Conservation (phyloP, 2,113 vertebrate species). For the Platichthys flesus region DNA sequence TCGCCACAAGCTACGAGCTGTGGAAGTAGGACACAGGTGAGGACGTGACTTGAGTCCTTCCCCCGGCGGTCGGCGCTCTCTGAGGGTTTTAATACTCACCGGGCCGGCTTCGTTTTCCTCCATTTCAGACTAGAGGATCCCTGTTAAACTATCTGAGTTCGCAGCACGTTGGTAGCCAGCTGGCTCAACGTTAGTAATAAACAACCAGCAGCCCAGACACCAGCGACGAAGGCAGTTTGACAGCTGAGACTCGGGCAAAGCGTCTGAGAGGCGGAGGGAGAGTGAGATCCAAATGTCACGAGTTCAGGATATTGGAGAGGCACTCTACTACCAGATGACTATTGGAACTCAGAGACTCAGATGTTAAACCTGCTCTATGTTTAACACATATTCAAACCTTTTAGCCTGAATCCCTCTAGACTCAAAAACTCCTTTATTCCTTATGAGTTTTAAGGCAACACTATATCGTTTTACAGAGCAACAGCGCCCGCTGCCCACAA, state of each 20-base stretch:
- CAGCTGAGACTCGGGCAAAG: slow-evolving; percentile 40
- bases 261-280: slow-evolving; percentile 8
- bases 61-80: not conserved
- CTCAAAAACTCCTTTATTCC: too few species aligned
- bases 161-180: not conserved
- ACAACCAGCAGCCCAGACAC: not conserved
- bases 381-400: too few species aligned
- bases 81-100: slow-evolving; percentile 53
- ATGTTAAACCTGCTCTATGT: too few species aligned
- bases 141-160: not conserved
- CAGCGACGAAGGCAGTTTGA: slow-evolving; percentile 16
- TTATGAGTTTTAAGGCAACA: too few species aligned
- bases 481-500: too few species aligned
- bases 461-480: too few species aligned
- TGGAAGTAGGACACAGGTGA: slow-evolving; percentile 16
- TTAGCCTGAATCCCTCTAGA: too few species aligned
- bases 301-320: slow-evolving; percentile 40
- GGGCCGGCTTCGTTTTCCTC: slow-evolving; percentile 29
- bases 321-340: not conserved
- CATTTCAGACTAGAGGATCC: slow-evolving; percentile 45
- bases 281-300: slow-evolving; percentile 30
- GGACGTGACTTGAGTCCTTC: not conserved
- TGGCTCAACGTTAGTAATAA: slow-evolving; percentile 29
- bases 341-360: too few species aligned
- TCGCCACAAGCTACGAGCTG: not conserved